Evolutionary conservation across 2,797 vertebrate species (phyloP).

Genomic region (Sebastes minor): DNA sequence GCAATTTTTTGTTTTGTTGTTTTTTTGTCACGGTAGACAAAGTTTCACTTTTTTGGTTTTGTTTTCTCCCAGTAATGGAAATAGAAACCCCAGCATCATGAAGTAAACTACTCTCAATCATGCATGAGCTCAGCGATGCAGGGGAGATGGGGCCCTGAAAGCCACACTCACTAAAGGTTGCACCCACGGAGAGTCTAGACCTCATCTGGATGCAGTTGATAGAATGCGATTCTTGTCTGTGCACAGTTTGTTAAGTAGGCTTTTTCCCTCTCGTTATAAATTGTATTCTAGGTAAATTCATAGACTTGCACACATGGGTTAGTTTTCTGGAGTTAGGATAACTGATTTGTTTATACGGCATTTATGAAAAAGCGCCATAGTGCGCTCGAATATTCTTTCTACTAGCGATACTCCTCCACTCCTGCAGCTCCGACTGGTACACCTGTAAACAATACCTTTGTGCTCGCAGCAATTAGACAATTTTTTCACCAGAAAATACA

Average conservation of each 20-base stretch:
- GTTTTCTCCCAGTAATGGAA: constrained; percentile 18
- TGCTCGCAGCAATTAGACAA: constrained; percentile 26
- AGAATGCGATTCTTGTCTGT: constrained; percentile 30
- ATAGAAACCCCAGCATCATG: constrained; percentile 31
- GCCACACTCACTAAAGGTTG: constrained; percentile 34
- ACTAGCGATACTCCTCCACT: background rate
- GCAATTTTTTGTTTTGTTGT: too few species aligned
- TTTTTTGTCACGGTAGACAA: background rate
- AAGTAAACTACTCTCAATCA: constrained; percentile 43
- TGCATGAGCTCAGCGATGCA: constrained; percentile 29
- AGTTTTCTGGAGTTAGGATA: constrained; percentile 11
- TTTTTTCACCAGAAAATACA: constrained; percentile 13
- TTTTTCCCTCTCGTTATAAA: constrained; percentile 10
- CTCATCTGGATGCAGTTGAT: constrained; percentile 54
- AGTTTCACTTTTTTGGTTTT: background rate
- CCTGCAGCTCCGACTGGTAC: background rate
- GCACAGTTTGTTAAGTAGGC: constrained; percentile 36
- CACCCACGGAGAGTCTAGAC: constrained; percentile 19
- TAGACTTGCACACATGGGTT: constrained; percentile 2
- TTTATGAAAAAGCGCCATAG: background rate
- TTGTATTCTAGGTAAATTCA: constrained; percentile 20
- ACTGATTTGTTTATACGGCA: constrained; percentile 1
- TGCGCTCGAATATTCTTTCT: background rate
- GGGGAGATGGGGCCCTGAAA: constrained; percentile 39
- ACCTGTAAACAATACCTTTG: constrained; percentile 20